phyloP scores from a whole-genome alignment of 2,113 vertebrate genomes.

The Mobula birostris region DNA sequence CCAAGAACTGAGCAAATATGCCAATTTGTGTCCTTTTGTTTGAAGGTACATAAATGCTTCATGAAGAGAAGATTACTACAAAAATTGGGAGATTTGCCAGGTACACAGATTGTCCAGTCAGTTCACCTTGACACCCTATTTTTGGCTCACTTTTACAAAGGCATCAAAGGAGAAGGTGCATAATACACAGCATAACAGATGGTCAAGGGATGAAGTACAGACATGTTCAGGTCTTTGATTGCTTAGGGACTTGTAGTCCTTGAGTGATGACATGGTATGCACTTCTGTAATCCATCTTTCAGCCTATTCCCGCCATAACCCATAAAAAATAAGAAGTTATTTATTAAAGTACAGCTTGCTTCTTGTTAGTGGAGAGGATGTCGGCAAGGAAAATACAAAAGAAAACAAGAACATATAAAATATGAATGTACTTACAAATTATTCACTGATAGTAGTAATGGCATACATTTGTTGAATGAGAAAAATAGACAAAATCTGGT shows the following conservation, averaged over 20 bases:
- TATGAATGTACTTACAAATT: background rate
- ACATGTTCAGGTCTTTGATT: constrained; percentile 22
- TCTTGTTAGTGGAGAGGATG: background rate
- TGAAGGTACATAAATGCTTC: background rate
- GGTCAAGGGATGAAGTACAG: constrained; percentile 30
- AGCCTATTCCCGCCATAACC: background rate
- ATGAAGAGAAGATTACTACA: background rate
- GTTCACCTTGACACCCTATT: constrained; percentile 32
- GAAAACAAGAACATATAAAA: background rate
- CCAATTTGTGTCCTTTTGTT: background rate
- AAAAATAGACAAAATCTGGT: background rate
- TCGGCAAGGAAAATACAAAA: background rate
- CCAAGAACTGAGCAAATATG: background rate
- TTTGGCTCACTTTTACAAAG: constrained; percentile 29
- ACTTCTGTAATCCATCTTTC: background rate
- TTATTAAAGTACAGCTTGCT: background rate
- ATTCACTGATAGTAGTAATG: background rate
- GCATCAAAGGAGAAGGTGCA: constrained; percentile 14
- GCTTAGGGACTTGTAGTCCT: constrained; percentile 34
- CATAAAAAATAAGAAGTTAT: background rate
- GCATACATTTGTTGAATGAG: background rate
- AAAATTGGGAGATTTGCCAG: constrained; percentile 15
- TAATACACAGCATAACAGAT: background rate
- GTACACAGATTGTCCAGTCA: constrained; percentile 25
- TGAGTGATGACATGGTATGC: constrained; percentile 24